These are phyloP conservation scores for Ianthella basta DNA, from an alignment of 37 sponge, comb jelly and placozoan species.

Conservation along the genomic window DNA sequence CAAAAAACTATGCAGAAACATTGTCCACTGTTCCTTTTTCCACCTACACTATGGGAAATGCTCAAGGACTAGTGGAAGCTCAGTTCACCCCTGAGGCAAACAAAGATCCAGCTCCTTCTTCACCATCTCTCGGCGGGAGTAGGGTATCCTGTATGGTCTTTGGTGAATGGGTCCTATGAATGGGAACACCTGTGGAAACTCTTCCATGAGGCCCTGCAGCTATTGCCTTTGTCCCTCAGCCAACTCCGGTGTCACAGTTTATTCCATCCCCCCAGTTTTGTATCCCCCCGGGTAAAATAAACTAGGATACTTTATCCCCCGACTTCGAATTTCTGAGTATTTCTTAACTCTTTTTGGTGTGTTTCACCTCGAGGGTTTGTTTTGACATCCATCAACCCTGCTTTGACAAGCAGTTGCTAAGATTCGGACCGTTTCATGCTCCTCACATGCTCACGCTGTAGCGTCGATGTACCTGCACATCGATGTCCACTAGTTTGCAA, in stretches of 20 bases:
- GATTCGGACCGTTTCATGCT: too few relatives aligned
- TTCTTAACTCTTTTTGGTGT: too few relatives aligned
- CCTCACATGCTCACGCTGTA: too few relatives aligned
- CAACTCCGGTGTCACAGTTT: background rate
- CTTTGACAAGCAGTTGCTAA: too few relatives aligned
- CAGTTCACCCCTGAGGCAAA: conserved; percentile 5
- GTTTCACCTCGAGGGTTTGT: too few relatives aligned
- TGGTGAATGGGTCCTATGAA: conserved; percentile 1
- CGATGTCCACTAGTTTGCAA: too few relatives aligned
- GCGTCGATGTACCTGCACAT: too few relatives aligned
- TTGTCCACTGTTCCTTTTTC: background rate
- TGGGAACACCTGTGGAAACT: conserved; percentile 11
- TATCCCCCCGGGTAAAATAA: too few relatives aligned
- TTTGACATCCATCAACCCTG: too few relatives aligned
- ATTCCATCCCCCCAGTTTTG: too few relatives aligned
- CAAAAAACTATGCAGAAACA: conserved; percentile 13
- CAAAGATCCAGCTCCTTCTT: conserved; percentile 33
- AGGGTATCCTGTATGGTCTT: conserved; percentile 25
- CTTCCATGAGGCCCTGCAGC: background rate
- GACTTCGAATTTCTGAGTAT: too few relatives aligned
- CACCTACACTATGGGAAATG: conserved; percentile 29
- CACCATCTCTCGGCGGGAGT: conserved; percentile 22
- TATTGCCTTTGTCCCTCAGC: background rate
- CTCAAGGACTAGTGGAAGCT: conserved; percentile 29
- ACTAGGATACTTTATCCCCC: too few relatives aligned